Evolutionary conservation across 2,888 invertebrate species (phyloP).

Genomic region (Torymus tubicola): DNA sequence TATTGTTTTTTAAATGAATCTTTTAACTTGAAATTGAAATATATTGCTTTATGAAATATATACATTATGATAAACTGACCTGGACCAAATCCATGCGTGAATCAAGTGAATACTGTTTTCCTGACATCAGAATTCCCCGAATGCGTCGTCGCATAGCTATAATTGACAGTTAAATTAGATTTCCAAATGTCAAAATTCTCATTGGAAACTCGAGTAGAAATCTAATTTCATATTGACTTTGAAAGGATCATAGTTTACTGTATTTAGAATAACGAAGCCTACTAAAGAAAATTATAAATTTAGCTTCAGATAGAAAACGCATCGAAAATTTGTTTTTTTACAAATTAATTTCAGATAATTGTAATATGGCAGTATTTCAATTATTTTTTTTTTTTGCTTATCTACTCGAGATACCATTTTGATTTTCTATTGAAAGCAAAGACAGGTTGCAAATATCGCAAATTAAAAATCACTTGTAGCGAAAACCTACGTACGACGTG

Average conservation of each 20-base stretch:
- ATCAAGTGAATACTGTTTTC: slow-evolving; percentile 93
- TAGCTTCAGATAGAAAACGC: no score
- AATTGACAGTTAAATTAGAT: slow-evolving; percentile 38
- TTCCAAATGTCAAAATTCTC: background rate
- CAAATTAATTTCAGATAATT: no score
- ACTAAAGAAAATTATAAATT: no score
- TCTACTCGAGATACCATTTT: no score
- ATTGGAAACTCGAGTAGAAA: background rate
- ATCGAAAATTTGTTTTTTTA: no score
- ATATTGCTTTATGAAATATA: background rate
- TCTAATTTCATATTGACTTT: background rate
- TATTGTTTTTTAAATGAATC: no score
- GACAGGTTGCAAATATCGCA: no score
- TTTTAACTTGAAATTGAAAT: background rate
- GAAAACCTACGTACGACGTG: no score
- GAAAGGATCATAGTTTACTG: background rate
- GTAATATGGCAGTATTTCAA: no score
- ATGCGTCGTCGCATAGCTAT: slow-evolving; percentile 90
- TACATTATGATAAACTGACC: slow-evolving; percentile 67
- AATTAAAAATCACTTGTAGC: no score
- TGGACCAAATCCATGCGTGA: slow-evolving; percentile 94
- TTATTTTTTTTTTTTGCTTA: no score
- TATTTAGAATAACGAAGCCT: background rate
- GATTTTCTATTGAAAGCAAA: no score
- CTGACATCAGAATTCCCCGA: slow-evolving; percentile 91